Conservation (phyloP, 2,888 invertebrate genomes). For the Papilio protenor region DNA sequence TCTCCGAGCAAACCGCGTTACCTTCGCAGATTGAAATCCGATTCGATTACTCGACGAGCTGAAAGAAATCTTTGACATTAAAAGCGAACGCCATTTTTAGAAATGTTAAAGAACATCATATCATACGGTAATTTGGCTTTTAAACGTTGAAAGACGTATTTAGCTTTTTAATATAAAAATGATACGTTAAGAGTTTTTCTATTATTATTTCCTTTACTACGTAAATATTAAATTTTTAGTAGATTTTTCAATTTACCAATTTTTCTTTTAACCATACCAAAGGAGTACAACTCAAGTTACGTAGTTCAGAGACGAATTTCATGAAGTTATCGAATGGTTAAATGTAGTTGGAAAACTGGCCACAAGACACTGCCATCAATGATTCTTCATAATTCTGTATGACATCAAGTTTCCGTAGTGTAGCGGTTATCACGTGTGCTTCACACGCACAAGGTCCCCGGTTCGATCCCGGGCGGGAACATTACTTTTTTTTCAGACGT, state of each 20-base stretch:
- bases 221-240: no score
- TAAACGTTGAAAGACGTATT: neutral
- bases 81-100: slow-evolving; percentile 28
- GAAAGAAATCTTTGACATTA: slow-evolving; percentile 39
- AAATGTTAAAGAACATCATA: neutral
- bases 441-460: slow-evolving; percentile 91
- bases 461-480: slow-evolving; percentile 89
- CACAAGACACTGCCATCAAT: no score
- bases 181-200: neutral
- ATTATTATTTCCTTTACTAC: neutral
- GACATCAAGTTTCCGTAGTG: slow-evolving; percentile 86
- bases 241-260: no score
- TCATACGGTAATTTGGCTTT: neutral
- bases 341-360: no score
- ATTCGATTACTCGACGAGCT: slow-evolving; percentile 35
- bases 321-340: no score
- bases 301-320: no score
- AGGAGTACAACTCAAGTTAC: no score
- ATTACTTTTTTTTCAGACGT: slow-evolving; percentile 48
- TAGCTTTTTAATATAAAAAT: neutral
- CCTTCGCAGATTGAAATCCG: slow-evolving; percentile 36
- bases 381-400: no score
- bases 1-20: slow-evolving; percentile 32
- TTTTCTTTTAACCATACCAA: no score
- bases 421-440: slow-evolving; percentile 92